Evolutionary conservation across 2,113 vertebrate genomes (phyloP).

Genomic region (Petrocephalus microphthalmus): DNA sequence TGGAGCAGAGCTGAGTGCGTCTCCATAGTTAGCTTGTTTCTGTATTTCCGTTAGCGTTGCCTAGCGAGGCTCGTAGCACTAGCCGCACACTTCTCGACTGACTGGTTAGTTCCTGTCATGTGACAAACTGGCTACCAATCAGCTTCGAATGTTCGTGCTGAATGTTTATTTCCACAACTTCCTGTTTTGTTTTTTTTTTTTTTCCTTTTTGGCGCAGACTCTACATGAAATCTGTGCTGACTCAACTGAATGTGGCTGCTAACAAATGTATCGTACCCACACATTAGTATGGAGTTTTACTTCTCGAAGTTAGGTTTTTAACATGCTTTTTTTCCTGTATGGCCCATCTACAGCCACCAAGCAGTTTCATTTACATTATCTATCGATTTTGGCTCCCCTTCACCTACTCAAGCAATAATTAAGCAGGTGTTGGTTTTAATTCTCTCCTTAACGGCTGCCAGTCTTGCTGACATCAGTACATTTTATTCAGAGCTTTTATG

Average conservation of each 20-base stretch:
- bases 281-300: conserved; percentile 33
- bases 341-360: neutral
- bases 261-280: conserved; percentile 18
- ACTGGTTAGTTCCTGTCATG: neutral
- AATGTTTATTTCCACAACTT: neutral
- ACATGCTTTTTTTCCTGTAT: conserved; percentile 8
- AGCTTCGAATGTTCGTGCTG: neutral
- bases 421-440: neutral
- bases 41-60: neutral
- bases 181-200: neutral
- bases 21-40: neutral
- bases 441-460: neutral
- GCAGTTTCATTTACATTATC: conserved; percentile 5
- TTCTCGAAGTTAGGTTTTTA: conserved; percentile 46
- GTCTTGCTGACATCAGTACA: neutral
- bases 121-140: neutral
- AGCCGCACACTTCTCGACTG: neutral
- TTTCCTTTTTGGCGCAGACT: neutral
- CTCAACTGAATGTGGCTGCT: conserved; percentile 25
- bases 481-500: neutral
- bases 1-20: neutral
- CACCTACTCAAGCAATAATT: conserved; percentile 43
- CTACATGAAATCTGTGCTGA: neutral
- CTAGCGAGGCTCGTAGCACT: neutral
- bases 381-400: conserved; percentile 16